Evolutionary conservation across 2,113 vertebrate species (phyloP).

Genomic region (Eublepharis macularius): DNA sequence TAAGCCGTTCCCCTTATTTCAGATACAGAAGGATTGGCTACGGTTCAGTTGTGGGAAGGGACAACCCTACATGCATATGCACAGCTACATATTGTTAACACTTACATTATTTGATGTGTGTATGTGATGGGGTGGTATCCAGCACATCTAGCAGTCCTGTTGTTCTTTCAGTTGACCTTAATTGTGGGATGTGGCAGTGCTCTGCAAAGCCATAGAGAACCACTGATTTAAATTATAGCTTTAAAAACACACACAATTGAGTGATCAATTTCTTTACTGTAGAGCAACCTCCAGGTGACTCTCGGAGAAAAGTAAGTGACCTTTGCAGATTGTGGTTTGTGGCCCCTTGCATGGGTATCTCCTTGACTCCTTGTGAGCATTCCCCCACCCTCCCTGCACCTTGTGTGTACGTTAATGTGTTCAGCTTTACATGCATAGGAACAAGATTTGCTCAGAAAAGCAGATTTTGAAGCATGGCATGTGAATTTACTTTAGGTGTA

Average conservation of each 20-base stretch:
- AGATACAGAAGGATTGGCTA: no score
- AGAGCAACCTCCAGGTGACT: conserved; percentile 97
- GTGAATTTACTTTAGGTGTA: not conserved
- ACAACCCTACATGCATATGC: no score
- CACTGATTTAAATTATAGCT: conserved; percentile 51
- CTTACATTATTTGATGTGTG: no score
- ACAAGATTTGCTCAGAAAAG: conserved; percentile 77
- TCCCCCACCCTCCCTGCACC: conserved; percentile 59
- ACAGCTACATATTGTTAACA: no score
- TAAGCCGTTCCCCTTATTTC: no score
- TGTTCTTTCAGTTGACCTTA: no score
- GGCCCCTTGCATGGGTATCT: conserved; percentile 83
- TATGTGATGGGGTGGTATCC: no score
- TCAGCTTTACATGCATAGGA: conserved; percentile 61
- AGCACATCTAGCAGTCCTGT: no score
- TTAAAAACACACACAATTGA: conserved; percentile 70
- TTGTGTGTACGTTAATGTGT: conserved; percentile 58
- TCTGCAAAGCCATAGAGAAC: no score
- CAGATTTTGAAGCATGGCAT: conserved; percentile 55
- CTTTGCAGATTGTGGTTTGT: conserved; percentile 72
- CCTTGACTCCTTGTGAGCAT: conserved; percentile 62
- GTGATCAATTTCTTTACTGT: conserved; percentile 87
- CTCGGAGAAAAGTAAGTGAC: conserved; percentile 99
- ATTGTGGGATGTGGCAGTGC: no score
- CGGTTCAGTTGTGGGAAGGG: no score